Evolutionary conservation across 1,140 invertebrate species (phyloP).

Genomic region (Drosophila sechellia): DNA sequence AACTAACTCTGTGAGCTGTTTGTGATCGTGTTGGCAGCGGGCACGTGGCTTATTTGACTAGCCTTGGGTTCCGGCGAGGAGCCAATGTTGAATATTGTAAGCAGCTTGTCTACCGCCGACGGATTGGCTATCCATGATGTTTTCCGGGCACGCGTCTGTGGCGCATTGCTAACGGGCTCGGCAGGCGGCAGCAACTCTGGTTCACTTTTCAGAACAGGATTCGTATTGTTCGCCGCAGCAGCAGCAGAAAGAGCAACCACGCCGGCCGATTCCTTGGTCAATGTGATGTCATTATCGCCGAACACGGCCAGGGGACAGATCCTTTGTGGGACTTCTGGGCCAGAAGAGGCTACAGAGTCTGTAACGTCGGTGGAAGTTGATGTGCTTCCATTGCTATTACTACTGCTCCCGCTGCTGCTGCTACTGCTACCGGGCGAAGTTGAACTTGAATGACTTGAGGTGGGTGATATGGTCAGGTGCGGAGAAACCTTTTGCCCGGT

Average conservation of each 20-base stretch:
- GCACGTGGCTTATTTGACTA: constrained; percentile 11
- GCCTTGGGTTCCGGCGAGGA: constrained; percentile 72
- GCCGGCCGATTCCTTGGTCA: constrained; percentile 73
- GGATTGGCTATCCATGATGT: constrained; percentile 86
- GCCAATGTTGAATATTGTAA: constrained; percentile 86
- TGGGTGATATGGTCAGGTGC: constrained; percentile 51
- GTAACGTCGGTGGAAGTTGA: constrained; percentile 31
- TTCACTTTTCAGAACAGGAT: constrained; percentile 8
- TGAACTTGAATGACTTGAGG: constrained; percentile 61
- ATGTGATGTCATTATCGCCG: constrained; percentile 78
- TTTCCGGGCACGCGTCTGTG: constrained; percentile 84
- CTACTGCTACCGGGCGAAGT: constrained; percentile 55
- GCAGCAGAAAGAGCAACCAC: constrained; percentile 55
- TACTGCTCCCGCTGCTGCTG: constrained; percentile 27
- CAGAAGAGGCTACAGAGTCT: constrained; percentile 23
- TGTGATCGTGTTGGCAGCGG: constrained; percentile 15
- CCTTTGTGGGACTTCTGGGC: constrained; percentile 13
- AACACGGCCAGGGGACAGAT: constrained; percentile 77
- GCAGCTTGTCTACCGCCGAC: constrained; percentile 86
- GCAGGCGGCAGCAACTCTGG: constrained; percentile 54
- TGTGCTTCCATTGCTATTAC: constrained; percentile 19
- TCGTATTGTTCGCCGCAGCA: constrained; percentile 12
- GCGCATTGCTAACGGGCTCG: constrained; percentile 13
- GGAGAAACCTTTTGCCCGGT: constrained; percentile 15
- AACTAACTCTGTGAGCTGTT: constrained; percentile 59